These are phyloP conservation scores for Matsumyia berberina DNA, from an alignment of 2,888 invertebrate species.

Conservation along the genomic window DNA sequence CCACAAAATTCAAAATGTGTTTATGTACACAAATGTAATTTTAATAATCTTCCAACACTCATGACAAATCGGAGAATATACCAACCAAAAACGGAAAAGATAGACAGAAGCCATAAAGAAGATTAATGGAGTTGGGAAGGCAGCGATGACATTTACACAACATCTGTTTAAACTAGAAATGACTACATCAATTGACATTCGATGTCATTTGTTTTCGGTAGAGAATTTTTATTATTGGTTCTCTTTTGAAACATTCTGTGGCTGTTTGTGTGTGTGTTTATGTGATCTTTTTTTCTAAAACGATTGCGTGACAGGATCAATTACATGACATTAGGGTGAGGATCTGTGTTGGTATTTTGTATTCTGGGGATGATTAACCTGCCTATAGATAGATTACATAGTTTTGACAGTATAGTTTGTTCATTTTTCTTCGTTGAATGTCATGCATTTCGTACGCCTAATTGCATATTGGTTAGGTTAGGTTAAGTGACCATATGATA, in stretches of 20 bases:
- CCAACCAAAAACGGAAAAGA: background rate
- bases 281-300: constrained; percentile 37
- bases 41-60: constrained; percentile 28
- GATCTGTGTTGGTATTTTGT: constrained; percentile 1
- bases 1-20: background rate
- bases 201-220: constrained; percentile 38
- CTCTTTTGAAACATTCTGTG: background rate
- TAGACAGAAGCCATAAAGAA: constrained; percentile 10
- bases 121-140: constrained; percentile 57
- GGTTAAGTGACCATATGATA: no score
- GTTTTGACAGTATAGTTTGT: no score
- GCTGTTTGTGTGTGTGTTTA: constrained; percentile 10
- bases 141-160: constrained; percentile 68
- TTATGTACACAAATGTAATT: constrained; percentile 12
- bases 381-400: no score
- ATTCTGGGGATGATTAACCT: background rate
- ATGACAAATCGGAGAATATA: constrained; percentile 25
- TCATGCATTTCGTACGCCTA: no score
- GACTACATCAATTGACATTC: constrained; percentile 52
- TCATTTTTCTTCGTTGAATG: no score
- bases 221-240: background rate
- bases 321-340: constrained; percentile 25
- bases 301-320: constrained; percentile 39
- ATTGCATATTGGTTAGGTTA: no score
- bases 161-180: constrained; percentile 54